Evolutionary conservation across 2,888 invertebrate genomes (phyloP).

Genomic region (Germaria angustata): DNA sequence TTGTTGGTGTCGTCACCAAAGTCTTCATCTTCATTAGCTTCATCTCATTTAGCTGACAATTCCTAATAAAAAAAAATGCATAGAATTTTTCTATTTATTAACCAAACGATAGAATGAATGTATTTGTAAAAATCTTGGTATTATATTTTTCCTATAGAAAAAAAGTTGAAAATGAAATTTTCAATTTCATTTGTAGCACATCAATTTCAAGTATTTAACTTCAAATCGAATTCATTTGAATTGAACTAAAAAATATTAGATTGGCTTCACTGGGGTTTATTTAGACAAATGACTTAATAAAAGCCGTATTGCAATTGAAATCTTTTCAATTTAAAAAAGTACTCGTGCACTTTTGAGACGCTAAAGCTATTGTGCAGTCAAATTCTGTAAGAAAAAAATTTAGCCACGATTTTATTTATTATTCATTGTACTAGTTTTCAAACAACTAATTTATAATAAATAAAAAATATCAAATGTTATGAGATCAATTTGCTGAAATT

Average conservation of each 20-base stretch:
- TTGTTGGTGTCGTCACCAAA: slow-evolving; percentile 22
- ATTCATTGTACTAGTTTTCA: too few relatives aligned
- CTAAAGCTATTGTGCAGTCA: not conserved
- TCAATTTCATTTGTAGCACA: slow-evolving; percentile 1
- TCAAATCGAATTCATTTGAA: slow-evolving; percentile 25
- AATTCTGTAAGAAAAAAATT: not conserved
- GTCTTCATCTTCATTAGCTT: slow-evolving; percentile 57
- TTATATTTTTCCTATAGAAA: not conserved
- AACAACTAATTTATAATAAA: too few relatives aligned
- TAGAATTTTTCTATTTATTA: slow-evolving; percentile 33
- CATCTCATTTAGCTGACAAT: slow-evolving; percentile 42
- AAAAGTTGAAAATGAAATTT: not conserved
- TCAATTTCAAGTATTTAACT: slow-evolving; percentile 8
- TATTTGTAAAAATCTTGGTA: not conserved
- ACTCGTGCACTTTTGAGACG: not conserved
- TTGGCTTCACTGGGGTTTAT: not conserved
- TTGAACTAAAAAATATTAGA: slow-evolving; percentile 5
- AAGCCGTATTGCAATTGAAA: not conserved
- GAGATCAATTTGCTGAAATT: too few relatives aligned
- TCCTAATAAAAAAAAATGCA: slow-evolving; percentile 27
- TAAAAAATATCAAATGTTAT: too few relatives aligned
- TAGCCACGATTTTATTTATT: not conserved
- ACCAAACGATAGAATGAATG: slow-evolving; percentile 6
- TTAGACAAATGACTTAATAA: not conserved
- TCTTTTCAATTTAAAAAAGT: not conserved